Percentiles rank a stretch among this genome's conserved stretches.
phyloP scores from a whole-genome alignment of 2,113 vertebrate species.

The Tetraodon nigroviridis region DNA sequence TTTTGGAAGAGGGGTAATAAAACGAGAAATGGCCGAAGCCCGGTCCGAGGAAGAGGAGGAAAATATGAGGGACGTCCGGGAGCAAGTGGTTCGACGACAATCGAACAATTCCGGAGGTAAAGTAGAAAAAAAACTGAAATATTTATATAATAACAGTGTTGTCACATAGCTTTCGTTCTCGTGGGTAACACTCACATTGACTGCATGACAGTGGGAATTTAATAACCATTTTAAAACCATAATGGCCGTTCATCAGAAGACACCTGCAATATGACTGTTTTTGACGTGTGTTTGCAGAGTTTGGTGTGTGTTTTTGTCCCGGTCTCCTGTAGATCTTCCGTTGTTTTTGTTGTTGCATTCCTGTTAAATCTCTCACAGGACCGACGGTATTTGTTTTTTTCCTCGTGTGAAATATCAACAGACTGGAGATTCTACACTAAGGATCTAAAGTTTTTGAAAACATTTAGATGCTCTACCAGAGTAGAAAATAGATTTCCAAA shows the following conservation, averaged over 20 bases:
- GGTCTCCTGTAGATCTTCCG: not conserved
- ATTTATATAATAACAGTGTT: not conserved
- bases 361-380: constrained; percentile 10
- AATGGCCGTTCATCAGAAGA: too few species aligned
- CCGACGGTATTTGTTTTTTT: not conserved
- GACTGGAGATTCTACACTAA: too few species aligned
- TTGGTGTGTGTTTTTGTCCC: not conserved
- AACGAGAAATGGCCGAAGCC: constrained; percentile 60
- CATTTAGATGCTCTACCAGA: too few species aligned
- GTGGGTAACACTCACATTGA: too few species aligned
- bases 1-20: too few species aligned
- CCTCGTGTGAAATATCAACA: not conserved
- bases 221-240: too few species aligned
- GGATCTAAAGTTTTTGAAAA: too few species aligned
- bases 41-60: constrained; percentile 60
- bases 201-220: too few species aligned
- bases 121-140: not conserved
- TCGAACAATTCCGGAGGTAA: constrained; percentile 53
- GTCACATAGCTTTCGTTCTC: not conserved
- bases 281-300: not conserved
- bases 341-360: constrained; percentile 4
- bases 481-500: too few species aligned
- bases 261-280: not conserved
- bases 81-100: constrained; percentile 57
- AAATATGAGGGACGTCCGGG: constrained; percentile 49